Conservation (phyloP, 2,888 invertebrate genomes). For the Thera obeliscata region DNA sequence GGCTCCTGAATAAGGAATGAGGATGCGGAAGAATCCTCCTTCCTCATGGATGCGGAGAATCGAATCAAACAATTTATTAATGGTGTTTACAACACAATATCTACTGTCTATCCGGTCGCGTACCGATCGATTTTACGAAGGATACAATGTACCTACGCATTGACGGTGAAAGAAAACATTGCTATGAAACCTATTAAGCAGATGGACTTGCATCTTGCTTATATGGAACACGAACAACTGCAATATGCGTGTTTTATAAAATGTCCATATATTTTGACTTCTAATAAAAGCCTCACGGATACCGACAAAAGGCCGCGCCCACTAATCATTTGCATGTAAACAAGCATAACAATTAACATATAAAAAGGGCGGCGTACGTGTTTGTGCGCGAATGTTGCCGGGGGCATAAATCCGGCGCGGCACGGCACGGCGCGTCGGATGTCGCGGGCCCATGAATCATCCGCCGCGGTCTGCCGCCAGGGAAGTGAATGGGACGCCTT, state of each 20-base stretch:
- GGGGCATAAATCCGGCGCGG: conserved; percentile 47
- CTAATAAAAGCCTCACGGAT: neutral
- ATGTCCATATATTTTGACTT: neutral
- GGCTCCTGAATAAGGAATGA: conserved; percentile 31
- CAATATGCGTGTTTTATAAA: neutral
- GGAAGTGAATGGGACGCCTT: conserved; percentile 23
- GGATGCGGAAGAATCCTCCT: conserved; percentile 10
- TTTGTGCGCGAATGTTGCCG: conserved; percentile 43
- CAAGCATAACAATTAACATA: conserved; percentile 46
- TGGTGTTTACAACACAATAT: neutral
- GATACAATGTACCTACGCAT: too few relatives aligned
- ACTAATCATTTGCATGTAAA: conserved; percentile 44
- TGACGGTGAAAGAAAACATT: too few relatives aligned
- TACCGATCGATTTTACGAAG: too few relatives aligned
- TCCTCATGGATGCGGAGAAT: conserved; percentile 4
- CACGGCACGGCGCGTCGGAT: conserved; percentile 41
- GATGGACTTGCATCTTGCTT: too few relatives aligned
- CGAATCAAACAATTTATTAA: neutral
- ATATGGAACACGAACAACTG: too few relatives aligned
- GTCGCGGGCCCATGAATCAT: conserved; percentile 44
- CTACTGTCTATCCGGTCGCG: too few relatives aligned
- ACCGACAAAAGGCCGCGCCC: conserved; percentile 25
- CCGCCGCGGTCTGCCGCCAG: conserved; percentile 16
- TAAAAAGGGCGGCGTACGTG: conserved; percentile 43
- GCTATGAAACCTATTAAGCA: too few relatives aligned